A percentile compares a stretch with the other conserved stretches of the same genome.
Conservation (phyloP, 2,888 invertebrate genomes). For the Calliphora vomitoria region DNA sequence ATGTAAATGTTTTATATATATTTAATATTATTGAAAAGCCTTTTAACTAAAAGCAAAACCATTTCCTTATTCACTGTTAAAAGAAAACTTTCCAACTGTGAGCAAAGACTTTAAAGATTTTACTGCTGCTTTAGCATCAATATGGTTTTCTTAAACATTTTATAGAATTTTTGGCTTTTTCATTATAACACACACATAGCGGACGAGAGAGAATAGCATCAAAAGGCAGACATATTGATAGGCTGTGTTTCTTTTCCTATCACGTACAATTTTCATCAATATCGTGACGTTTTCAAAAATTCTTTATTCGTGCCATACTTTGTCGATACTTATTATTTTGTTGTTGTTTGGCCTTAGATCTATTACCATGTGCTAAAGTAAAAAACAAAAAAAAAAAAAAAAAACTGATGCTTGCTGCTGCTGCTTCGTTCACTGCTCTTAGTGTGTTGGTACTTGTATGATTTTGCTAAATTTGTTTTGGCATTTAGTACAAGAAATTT, state of each 20-base stretch:
- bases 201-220: background rate
- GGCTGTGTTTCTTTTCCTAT: slow-evolving; percentile 70
- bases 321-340: slow-evolving; percentile 56
- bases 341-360: slow-evolving; percentile 55
- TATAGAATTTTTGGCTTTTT: slow-evolving; percentile 16
- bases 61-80: slow-evolving; percentile 59
- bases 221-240: slow-evolving; percentile 45
- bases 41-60: slow-evolving; percentile 42
- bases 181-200: background rate
- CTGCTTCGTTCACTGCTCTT: background rate
- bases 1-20: slow-evolving; percentile 7
- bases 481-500: slow-evolving; percentile 51
- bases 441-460: slow-evolving; percentile 22
- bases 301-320: slow-evolving; percentile 68
- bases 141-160: background rate
- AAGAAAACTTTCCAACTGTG: slow-evolving; percentile 22
- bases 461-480: slow-evolving; percentile 66
- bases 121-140: background rate
- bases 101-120: slow-evolving; percentile 25
- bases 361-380: slow-evolving; percentile 52
- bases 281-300: slow-evolving; percentile 75
- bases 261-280: slow-evolving; percentile 78
- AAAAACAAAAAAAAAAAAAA: background rate
- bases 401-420: slow-evolving; percentile 45
- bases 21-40: slow-evolving; percentile 62